Conservation (phyloP, 2,797 vertebrate genomes). For the Antrozous pallidus region DNA sequence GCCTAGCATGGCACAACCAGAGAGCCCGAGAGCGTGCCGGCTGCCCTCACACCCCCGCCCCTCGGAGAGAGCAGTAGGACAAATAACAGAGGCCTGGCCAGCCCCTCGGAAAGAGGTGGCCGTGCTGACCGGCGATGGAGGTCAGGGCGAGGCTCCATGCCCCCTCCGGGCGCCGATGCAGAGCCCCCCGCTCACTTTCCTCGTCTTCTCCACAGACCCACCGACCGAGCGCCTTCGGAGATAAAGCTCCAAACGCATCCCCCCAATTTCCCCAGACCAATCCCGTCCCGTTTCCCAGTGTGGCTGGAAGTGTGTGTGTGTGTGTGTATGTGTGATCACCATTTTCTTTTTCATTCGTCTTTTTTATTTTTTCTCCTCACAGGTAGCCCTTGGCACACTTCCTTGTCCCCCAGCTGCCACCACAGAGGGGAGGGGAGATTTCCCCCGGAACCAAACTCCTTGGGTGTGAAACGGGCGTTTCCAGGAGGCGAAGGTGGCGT, state of each 20-base stretch:
- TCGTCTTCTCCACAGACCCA: neutral
- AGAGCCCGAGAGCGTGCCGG: neutral
- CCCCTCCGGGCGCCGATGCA: fast-evolving
- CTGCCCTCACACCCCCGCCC: neutral
- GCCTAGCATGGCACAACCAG: neutral
- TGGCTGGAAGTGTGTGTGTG: neutral
- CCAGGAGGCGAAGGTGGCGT: neutral
- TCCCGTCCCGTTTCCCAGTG: neutral
- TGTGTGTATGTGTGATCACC: no score
- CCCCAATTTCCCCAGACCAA: neutral
- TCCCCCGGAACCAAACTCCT: neutral
- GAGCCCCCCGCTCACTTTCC: neutral
- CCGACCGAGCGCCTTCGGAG: neutral
- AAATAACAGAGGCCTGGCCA: neutral
- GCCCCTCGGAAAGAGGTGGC: neutral
- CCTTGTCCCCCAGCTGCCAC: neutral
- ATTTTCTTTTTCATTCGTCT: neutral
- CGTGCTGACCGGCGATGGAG: neutral
- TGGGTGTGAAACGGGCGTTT: neutral
- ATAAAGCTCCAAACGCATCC: neutral
- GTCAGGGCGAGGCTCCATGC: neutral
- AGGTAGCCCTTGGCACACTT: neutral
- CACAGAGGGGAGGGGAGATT: fast-evolving
- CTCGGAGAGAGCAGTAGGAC: neutral
- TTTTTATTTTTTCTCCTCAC: neutral